Evolutionary conservation across 2,797 vertebrate genomes (phyloP), one percentile per base, ranked within the genome.

Genomic region (Liasis olivaceus): DNA sequence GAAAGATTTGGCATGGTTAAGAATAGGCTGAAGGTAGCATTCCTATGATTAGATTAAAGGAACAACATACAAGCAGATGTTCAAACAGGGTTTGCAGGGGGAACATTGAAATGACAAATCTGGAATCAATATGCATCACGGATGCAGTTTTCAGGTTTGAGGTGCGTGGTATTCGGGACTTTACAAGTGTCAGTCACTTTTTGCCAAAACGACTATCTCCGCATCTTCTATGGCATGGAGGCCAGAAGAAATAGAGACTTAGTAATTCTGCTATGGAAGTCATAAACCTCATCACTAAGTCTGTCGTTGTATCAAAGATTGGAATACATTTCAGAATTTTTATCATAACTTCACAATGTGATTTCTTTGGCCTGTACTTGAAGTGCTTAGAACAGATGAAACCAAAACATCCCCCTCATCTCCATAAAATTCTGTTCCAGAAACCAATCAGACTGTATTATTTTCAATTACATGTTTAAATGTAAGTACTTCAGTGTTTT

Each of bases 151-250:
- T 42, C 64, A 22, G 0, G 89, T 91, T 72, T 91, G 6, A 92
- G 90, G 8, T 1, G 85, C 94, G 28, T 5, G 66, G 85, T 93
- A 88, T 85, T 91, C 96, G 93, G 22, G 97, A 96, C 97, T 97
- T 96, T 97, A 96, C 96, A 97, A 96, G 96, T 97, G 31, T 81
- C 72, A 24, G 20, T 24, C 72, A 81, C 8, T 54, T 94, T 93
- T 93, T 5, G 1, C 90, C 93, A 93, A 95, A 95, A 95, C 94
- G 92, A 28, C 93, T 94, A 94, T 94, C 95, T 96, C 94, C 95
- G 93, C 92, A 95, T 93, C 94, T 96, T 94, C 93, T 88, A 69
- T 85, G 94, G 92, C 92, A 62, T 92, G 93, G 95, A 96, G 93
- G 93, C 92, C 90, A 89, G 51, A 92, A 85, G 95, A 95, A 95